Evolutionary conservation across 1,140 invertebrate species (phyloP), one percentile per base, ranked within the genome.

Genomic region (Tetramorium simillimum): DNA sequence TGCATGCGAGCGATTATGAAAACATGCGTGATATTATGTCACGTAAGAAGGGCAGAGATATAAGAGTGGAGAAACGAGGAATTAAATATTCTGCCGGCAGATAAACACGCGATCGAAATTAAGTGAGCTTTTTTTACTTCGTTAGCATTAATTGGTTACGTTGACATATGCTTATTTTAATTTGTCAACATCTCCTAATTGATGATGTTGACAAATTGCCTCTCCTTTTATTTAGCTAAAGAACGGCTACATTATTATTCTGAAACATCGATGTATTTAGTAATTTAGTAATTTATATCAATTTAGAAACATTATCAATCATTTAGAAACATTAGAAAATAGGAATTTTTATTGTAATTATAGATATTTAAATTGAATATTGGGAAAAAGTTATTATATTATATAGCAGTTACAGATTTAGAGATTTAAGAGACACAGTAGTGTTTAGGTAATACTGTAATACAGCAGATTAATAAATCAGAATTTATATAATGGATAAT

Each of bases 11-110:
- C 73, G 82, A 65, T 75, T 33, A 65, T 60, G 37, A 62, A 86
- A 60, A 86, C 69, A 88, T 91, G 92, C 92, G 91, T 92, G 92
- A 93, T 88, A 82, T 53, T 90, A 91, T 88, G 92, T 89, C 84
- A 91, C 89, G 58, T 40, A 65, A 86, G 58, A 65, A 86, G 43
- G 56, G 46, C 21, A 18, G 2, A 69, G 14, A 75, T 76, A 84
- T 86, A 88, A 70, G 73, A 80, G 87, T 67, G 62, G 51, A 78
- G 60, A 86, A 90, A 86, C 85, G 86, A 86, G 65, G 53, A 88
- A 91, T 90, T 88, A 87, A 90, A 91, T 90, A 90, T 90, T 72
- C 43, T 56, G n/a, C n/a, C 16, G 21, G 76, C 24, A 7, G 40
- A 78, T 88, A 90, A 80, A 85, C 89, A 90, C 88, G 85, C 88